Evolutionary conservation across 1,140 invertebrate species (phyloP), one percentile per base, ranked within the genome.

Genomic region (Bilobella aurantiaca): DNA sequence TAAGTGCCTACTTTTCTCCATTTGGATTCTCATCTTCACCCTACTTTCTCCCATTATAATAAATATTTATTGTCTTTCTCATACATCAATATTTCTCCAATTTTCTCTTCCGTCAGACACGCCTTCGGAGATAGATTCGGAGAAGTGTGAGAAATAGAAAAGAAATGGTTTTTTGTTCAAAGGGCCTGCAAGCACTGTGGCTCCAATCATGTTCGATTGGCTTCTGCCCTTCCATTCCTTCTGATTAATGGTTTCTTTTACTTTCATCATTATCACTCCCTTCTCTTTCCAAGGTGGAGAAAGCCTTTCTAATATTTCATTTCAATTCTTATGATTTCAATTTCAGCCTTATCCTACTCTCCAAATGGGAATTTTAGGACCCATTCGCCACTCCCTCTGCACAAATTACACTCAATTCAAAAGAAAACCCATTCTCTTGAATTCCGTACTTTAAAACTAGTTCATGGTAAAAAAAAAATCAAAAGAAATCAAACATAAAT

Each of bases 241-340:
- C 18, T 42, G 34, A 42, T 30, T 30, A 25, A 59, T 21, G 25
- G 34, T 47, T 49, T 21, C 25, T 29, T 37, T 60, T 62, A 46
- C 49, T 62, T 62, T 62, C 61, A 23, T 46, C n/a, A 47, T 62
- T 31, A 42, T 42, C 34, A 42, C 34, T 18, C 47, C 59, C 37
- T 61, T 23, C 37, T 42, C 47, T 42, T 42, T 23, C 21, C 28
- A 32, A n/a, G 59, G 49, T 27, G 49, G 37, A 61, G 34, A 42
- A 42, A 42, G 18, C 34, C 8, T 42, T 42, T 18, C 34, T 18
- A 42, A 8, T 42, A 42, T 12, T 42, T 37, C 59, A 61, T 37
- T 37, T 25, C 30, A 37, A 61, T 37, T 61, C 28, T 37, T 61
- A 61, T 28, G 59, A 37, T 37, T 37, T 34, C 5, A 14, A 34